Evolutionary conservation across 1,140 invertebrate species (phyloP), one percentile per base, ranked within the genome.

Genomic region (Euura lappo): DNA sequence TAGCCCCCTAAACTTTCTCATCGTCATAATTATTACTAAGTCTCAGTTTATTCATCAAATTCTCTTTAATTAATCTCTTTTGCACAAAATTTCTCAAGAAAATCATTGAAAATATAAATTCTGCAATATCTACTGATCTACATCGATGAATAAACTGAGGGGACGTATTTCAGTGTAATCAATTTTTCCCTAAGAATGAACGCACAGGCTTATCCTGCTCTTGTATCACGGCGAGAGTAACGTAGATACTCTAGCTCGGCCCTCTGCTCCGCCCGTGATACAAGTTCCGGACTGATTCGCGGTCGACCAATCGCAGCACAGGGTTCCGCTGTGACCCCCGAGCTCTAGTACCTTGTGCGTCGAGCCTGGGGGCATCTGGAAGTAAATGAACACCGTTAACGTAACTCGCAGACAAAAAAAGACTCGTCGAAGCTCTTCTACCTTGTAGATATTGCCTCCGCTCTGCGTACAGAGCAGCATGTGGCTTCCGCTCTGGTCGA

Each of bases 261-360:
- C 91, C 79, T 92, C 91, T 51, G 87, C 84, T 5, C 90, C 89
- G 45, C 91, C 91, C 66, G 91, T 91, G 65, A 93, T 87, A 79
- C 91, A 92, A 28, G 91, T 90, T 46, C 89, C 88, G 44, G 90
- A 92, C 79, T 92, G 90, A 80, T 91, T 90, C 8, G 90, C 89
- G 45, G 88, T 91, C 8, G 91, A 90, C 92, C 92, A 93, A 80
- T 93, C 92, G 68, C 91, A 91, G 45, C 91, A 91, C 6, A 90
- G 79, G 0, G 90, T 88, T 46, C 86, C 85, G 73, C 87, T 89
- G 74, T 92, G 91, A 65, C 90, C 90, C 43, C 89, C 89, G 11
- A 93, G 77, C 71, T 89, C 87, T 76, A 92, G 83, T 70, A 90
- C 84, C 67, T 88, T 88, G 76, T 89, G 80, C 65, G 79, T 80